These are phyloP conservation scores for Colostygia pectinataria DNA, from an alignment of 2,888 invertebrate species.

Conservation along the genomic window DNA sequence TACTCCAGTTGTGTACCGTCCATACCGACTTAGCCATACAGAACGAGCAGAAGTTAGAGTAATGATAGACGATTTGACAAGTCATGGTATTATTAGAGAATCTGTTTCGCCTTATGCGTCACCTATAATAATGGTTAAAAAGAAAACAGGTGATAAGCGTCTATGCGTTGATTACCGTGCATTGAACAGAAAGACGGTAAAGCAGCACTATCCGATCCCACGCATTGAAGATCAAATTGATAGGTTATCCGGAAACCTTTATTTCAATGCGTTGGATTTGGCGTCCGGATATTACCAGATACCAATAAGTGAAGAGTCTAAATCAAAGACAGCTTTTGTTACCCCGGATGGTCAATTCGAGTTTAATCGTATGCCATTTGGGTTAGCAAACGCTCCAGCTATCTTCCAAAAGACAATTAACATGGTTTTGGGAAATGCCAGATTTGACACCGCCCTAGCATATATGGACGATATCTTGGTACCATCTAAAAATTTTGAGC, in stretches of 20 bases:
- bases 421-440: neutral
- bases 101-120: neutral
- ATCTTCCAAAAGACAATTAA: neutral
- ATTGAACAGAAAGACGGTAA: neutral
- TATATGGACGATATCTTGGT: neutral
- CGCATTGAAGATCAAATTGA: neutral
- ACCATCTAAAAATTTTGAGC: neutral
- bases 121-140: neutral
- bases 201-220: neutral
- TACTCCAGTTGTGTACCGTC: too few relatives aligned
- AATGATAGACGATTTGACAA: too few relatives aligned
- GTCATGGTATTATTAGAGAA: neutral
- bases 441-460: neutral
- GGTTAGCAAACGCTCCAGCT: neutral
- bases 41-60: too few relatives aligned
- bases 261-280: neutral
- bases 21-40: too few relatives aligned
- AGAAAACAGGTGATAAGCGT: neutral
- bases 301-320: neutral
- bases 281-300: neutral
- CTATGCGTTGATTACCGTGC: neutral
- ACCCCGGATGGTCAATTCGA: neutral
- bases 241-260: neutral
- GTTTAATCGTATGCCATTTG: neutral
- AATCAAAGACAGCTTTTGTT: neutral